These are phyloP conservation scores for Eumerus sabulonum DNA, from an alignment of 2,888 invertebrate genomes.

Conservation along the genomic window DNA sequence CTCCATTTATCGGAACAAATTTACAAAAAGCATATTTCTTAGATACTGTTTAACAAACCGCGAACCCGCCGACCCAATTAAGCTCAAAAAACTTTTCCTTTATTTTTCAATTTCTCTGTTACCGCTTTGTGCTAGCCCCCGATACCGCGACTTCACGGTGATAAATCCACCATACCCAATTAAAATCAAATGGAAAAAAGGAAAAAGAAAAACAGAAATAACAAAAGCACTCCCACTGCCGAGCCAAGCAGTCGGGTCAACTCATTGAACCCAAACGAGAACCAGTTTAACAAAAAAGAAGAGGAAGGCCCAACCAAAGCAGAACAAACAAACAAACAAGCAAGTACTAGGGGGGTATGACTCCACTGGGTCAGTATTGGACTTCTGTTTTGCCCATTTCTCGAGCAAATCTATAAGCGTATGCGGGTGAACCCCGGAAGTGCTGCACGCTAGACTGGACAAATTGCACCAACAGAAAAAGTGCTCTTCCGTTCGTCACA, in stretches of 20 bases:
- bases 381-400: neutral
- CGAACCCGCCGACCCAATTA: too few relatives aligned
- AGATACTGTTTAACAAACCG: too few relatives aligned
- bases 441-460: conserved; percentile 29
- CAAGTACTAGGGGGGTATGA: too few relatives aligned
- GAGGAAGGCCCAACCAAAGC: neutral
- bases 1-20: too few relatives aligned
- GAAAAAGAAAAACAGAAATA: neutral
- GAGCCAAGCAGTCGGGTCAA: conserved; percentile 14
- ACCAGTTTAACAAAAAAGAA: conserved; percentile 8
- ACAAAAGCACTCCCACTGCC: too few relatives aligned
- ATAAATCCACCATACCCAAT: neutral
- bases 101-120: too few relatives aligned
- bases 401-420: conserved; percentile 4
- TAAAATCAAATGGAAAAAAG: neutral
- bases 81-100: too few relatives aligned
- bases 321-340: too few relatives aligned
- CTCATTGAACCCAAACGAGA: conserved; percentile 50
- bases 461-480: conserved; percentile 11
- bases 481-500: conserved; percentile 1
- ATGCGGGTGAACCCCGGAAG: conserved; percentile 26
- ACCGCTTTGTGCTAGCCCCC: too few relatives aligned
- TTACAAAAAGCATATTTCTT: too few relatives aligned
- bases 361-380: neutral
- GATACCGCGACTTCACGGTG: neutral